Evolutionary conservation across 2,797 vertebrate species (phyloP).

Genomic region (Phataginus tetradactyla): DNA sequence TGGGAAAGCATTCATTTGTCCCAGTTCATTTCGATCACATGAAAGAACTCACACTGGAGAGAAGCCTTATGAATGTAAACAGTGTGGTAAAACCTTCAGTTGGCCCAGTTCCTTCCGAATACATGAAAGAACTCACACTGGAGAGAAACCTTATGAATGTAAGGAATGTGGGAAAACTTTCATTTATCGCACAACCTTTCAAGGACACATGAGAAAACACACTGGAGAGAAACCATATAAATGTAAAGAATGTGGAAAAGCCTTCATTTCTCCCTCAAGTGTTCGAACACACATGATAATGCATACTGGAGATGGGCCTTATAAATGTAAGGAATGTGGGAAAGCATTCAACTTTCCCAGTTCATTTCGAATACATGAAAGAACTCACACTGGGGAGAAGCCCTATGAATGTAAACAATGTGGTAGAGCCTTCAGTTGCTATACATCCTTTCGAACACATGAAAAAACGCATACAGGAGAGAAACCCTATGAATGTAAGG

Average conservation of each 20-base stretch:
- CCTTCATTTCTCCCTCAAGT: constrained; percentile 38
- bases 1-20: constrained; percentile 38
- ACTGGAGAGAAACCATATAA: constrained; percentile 39
- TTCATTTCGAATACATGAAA: not conserved
- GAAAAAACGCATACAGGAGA: constrained; percentile 41
- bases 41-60: constrained; percentile 50
- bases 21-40: constrained; percentile 16
- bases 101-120: constrained; percentile 47
- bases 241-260: constrained; percentile 39
- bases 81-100: constrained; percentile 52
- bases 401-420: not conserved
- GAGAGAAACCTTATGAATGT: constrained; percentile 27
- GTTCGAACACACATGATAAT: constrained; percentile 42
- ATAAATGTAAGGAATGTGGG: constrained; percentile 11
- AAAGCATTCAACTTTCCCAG: constrained; percentile 25
- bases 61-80: constrained; percentile 28
- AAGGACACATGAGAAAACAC: constrained; percentile 35
- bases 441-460: constrained; percentile 33
- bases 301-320: constrained; percentile 25
- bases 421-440: constrained; percentile 21
- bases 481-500: constrained; percentile 22
- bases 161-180: constrained; percentile 41
- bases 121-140: constrained; percentile 36
- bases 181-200: constrained; percentile 33
- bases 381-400: constrained; percentile 58